Percentiles rank a stretch among this genome's conserved stretches.
These are phyloP conservation scores for Pollicipes pollicipes DNA, from an alignment of 1,140 invertebrate genomes.

Conservation along the genomic window DNA sequence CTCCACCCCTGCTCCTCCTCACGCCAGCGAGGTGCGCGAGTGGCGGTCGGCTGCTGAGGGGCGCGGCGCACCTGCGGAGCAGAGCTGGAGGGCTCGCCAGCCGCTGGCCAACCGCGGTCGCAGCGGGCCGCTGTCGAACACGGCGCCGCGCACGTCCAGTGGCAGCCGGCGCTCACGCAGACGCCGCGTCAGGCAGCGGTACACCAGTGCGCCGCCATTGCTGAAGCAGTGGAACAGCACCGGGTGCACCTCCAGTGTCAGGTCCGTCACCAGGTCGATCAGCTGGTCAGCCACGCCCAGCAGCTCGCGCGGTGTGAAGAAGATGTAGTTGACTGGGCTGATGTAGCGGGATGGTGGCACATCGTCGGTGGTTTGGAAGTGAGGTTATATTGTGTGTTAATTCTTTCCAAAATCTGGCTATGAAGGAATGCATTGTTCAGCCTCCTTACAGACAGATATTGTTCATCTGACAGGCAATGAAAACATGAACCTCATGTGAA, in stretches of 20 bases:
- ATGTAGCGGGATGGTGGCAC: constrained; percentile 28
- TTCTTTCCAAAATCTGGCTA: too few relatives aligned
- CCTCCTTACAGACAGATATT: too few relatives aligned
- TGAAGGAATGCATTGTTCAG: too few relatives aligned
- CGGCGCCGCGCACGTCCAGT: constrained; percentile 24
- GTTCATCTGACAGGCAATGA: too few relatives aligned
- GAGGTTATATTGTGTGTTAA: too few relatives aligned
- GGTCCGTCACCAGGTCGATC: constrained; percentile 26
- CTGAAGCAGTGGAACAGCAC: constrained; percentile 33
- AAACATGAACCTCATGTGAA: too few relatives aligned
- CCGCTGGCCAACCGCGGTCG: background rate
- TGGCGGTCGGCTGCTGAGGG: too few relatives aligned
- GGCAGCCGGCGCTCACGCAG: constrained; percentile 16
- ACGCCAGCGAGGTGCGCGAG: too few relatives aligned
- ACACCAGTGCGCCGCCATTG: constrained; percentile 28
- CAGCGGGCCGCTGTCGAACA: constrained; percentile 28
- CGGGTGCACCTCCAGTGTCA: constrained; percentile 25
- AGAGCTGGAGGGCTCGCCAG: background rate
- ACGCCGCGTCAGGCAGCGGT: constrained; percentile 17
- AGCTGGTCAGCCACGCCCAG: constrained; percentile 23
- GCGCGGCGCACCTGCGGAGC: background rate
- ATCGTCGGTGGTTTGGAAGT: too few relatives aligned
- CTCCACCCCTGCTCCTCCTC: too few relatives aligned
- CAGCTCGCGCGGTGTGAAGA: constrained; percentile 22
- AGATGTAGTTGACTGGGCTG: constrained; percentile 23